phyloP scores from a whole-genome alignment of 2,113 vertebrate species.

The Syngnathus scovelli region DNA sequence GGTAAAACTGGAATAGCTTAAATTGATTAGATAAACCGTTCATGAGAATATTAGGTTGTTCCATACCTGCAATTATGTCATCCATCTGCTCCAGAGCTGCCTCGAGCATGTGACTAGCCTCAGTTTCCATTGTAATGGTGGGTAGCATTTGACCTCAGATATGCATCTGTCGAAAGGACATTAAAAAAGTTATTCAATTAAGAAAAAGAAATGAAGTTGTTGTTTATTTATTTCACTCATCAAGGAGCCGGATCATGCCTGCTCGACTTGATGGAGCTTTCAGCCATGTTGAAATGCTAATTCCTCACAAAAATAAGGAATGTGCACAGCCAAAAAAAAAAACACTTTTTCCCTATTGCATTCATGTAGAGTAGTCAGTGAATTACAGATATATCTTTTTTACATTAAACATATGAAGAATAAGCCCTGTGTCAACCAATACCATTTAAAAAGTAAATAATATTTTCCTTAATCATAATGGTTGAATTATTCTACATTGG shows the following conservation, averaged over 20 bases:
- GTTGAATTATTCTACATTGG: neutral
- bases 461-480: neutral
- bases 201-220: neutral
- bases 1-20: neutral
- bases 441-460: neutral
- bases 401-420: too few species aligned
- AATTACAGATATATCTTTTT: too few species aligned
- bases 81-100: conserved; percentile 97
- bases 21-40: too few species aligned
- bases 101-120: conserved; percentile 93
- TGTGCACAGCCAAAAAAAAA: too few species aligned
- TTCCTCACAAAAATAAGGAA: too few species aligned
- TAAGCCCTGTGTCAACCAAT: neutral
- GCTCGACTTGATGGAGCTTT: too few species aligned
- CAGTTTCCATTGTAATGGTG: conserved; percentile 77
- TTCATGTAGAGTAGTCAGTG: too few species aligned
- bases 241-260: too few species aligned
- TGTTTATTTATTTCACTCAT: too few species aligned
- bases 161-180: neutral
- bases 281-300: too few species aligned
- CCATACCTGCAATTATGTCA: conserved; percentile 90
- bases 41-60: too few species aligned
- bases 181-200: neutral
- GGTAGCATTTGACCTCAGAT: conserved; percentile 43
- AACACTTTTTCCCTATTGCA: too few species aligned